Base-by-base conservation (phyloP, 2,797 vertebrate genomes). In the Prionace glauca region DNA sequence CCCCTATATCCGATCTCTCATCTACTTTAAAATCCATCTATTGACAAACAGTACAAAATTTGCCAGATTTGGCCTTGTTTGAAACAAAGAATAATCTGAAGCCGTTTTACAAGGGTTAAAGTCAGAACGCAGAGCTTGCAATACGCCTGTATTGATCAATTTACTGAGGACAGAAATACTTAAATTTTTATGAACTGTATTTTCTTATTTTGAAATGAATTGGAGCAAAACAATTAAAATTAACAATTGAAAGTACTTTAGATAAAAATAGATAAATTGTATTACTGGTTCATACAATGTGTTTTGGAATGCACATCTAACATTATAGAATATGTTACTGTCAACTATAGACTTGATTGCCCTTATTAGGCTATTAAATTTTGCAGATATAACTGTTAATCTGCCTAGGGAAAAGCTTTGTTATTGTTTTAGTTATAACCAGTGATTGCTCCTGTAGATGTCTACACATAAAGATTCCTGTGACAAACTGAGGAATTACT, bases 401-500 rank as follows among this genome's bases (percentile, higher is more conserved):
- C 69, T 72, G 71, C 69, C 69, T 29, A 32, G 69, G 71, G 71
- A 72, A 94, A 94, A 74, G 93, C 69, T 72, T 72, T 74, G 93
- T 77, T 95, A 95, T 72, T 95, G 93, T 74, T 72, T 77, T 77
- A 77, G 69, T 29, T 95, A 77, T 32, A 95, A 77, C 41, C 93
- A 72, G 71, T 45, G 74, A 95, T 95, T 95, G 71, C 93, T 95
- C 45, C 71, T 71, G 41, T 77, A 94, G 93, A 95, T 74, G 50
- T 74, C 93, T 95, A 26, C 72, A 69, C 67, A 94, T 60, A 91
- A 91, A 94, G 92, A 41, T 41, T 72, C 41, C 96, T 97, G 98
- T 98, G 98, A 98, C 98, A 98, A 98, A 98, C 97, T 96, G 96
- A 96, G 96, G 98, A 98, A 98, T 98, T 97, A 96, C 96, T 97